These are phyloP conservation scores for Brienomyrus longianalis DNA, from an alignment of 2,113 vertebrate genomes.

Conservation along the genomic window DNA sequence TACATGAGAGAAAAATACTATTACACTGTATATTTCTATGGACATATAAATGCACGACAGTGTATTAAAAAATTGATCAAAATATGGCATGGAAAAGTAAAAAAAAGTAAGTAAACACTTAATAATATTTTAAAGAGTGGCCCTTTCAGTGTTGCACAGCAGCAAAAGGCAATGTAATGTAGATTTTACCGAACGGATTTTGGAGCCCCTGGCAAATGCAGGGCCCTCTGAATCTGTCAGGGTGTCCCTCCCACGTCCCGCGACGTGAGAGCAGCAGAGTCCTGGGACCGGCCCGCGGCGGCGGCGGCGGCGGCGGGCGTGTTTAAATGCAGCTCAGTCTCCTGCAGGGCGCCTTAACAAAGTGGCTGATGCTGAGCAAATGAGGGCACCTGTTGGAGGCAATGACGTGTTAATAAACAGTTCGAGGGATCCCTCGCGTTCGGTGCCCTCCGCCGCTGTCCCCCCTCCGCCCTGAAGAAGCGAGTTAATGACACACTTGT, in stretches of 20 bases:
- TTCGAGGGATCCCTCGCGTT: constrained; percentile 41
- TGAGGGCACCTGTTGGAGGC: constrained; percentile 48
- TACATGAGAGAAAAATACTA: constrained; percentile 14
- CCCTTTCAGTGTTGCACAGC: too few relatives aligned
- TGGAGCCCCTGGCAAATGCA: background rate
- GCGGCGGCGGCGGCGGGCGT: too few relatives aligned
- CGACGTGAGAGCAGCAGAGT: background rate
- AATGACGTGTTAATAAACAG: constrained; percentile 64
- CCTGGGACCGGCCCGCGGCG: background rate
- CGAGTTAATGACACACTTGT: constrained; percentile 66
- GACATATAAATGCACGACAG: background rate
- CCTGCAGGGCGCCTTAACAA: background rate
- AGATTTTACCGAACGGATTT: background rate
- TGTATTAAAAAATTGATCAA: background rate
- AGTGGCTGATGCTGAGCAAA: constrained; percentile 39
- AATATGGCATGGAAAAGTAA: background rate
- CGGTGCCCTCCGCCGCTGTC: constrained; percentile 53
- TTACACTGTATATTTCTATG: background rate
- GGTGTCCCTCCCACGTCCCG: background rate
- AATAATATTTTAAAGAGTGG: too few relatives aligned
- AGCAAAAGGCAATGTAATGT: too few relatives aligned
- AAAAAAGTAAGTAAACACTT: background rate
- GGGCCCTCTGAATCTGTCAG: background rate
- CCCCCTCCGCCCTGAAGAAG: constrained; percentile 61
- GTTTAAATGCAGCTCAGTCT: background rate